Conservation (phyloP, 2,113 vertebrate genomes). For the Nannospalax galili region DNA sequence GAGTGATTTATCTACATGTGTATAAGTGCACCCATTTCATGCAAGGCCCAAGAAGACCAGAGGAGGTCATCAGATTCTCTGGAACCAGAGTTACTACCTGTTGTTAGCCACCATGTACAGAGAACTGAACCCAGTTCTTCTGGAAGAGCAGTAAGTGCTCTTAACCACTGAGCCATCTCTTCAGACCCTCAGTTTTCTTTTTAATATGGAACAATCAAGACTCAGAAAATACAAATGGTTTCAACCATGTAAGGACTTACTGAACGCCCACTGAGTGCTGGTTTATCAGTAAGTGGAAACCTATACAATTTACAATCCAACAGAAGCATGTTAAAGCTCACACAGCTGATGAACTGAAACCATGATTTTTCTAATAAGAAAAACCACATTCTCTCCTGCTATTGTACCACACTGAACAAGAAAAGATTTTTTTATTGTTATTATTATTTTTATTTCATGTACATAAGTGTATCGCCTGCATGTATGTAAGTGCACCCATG, state of each 20-base stretch:
- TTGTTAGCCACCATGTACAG: no score
- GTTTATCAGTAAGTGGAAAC: neutral
- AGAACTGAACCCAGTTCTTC: no score
- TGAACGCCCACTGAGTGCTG: neutral
- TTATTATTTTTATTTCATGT: no score
- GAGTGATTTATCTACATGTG: no score
- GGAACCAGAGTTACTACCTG: no score
- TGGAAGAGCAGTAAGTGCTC: no score
- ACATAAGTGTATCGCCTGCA: no score
- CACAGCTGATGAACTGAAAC: constrained; percentile 1
- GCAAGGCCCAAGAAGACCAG: no score
- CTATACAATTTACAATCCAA: neutral
- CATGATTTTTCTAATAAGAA: constrained; percentile 17
- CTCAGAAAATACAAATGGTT: constrained; percentile 14
- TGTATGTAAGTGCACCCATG: no score
- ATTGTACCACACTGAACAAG: neutral
- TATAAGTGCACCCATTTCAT: no score
- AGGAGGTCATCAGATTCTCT: no score
- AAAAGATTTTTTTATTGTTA: neutral
- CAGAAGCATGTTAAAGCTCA: neutral
- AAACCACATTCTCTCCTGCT: neutral
- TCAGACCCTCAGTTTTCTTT: neutral
- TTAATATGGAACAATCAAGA: neutral
- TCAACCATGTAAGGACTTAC: neutral
- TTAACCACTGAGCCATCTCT: no score